A percentile compares a stretch with the other conserved stretches of the same genome.
These are phyloP conservation scores for Centrocercus urophasianus DNA, from an alignment of 2,113 vertebrate species.

Conservation along the genomic window DNA sequence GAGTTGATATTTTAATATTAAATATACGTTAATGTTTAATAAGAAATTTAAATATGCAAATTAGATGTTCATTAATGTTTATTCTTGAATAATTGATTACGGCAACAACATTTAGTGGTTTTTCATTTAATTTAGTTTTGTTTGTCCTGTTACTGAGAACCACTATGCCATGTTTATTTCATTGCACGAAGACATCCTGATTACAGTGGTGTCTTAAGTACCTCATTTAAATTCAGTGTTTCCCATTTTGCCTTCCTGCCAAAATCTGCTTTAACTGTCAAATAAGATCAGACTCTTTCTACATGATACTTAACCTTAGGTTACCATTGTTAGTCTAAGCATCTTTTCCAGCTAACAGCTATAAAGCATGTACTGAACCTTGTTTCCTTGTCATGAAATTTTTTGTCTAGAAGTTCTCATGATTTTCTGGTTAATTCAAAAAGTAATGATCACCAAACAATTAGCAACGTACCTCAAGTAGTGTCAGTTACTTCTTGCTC, in stretches of 20 bases:
- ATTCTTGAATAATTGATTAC: background rate
- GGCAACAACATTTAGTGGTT: background rate
- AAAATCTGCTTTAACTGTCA: constrained; percentile 1
- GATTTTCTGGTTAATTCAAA: background rate
- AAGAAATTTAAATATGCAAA: background rate
- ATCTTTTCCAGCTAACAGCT: background rate
- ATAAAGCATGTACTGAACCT: background rate
- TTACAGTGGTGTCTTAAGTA: background rate
- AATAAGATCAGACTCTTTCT: background rate
- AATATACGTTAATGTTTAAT: background rate
- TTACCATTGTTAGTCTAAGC: background rate
- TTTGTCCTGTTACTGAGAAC: background rate
- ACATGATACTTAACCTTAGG: background rate
- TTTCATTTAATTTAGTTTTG: constrained; percentile 1
- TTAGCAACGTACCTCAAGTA: background rate
- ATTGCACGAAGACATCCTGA: background rate
- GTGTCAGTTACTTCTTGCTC: background rate
- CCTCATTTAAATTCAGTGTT: background rate
- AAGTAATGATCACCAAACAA: background rate
- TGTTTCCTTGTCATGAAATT: background rate
- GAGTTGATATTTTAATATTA: background rate
- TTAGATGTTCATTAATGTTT: background rate
- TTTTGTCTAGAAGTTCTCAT: background rate
- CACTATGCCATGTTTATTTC: background rate
- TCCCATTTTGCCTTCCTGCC: background rate